Base-by-base conservation (phyloP, 2,888 invertebrate genomes). In the Timema cristinae region DNA sequence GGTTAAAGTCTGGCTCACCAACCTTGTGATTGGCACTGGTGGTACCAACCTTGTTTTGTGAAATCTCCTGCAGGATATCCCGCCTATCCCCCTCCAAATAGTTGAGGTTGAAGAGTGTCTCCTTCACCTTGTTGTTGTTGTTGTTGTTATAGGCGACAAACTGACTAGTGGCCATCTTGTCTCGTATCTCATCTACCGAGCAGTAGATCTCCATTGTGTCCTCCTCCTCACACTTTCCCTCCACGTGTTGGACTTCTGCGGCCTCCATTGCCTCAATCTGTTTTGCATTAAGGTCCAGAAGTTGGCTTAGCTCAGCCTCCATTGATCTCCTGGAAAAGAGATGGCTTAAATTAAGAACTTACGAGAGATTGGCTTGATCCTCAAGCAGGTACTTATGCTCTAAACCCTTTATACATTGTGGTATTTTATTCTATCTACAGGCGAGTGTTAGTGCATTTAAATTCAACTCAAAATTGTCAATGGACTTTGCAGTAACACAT, bases 151-250 rank as follows among this genome's bases (percentile, higher is more conserved):
- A 32, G 32, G 32, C 32, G 32, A 32, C 32, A 32, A 32, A 32
- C 32, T 32, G 32, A 32, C 32, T 32, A 32, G 32, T 32, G 32
- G 32, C 32, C 32, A 32, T 32, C 32, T 32, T 32, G 32, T 32
- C 32, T 32, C 32, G 32, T 32, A 89, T 80, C 78, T 89, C 89
- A 77, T 89, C 89, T 66, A 88, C 89, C 0, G 89, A 87, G 81
- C 89, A 89, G 80, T 90, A 90, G 73, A 90, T 87, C 78, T 89
- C 88, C 76, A 88, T 81, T 50, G 85, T 85, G 74, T 88, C 87
- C 79, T 87, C 86, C 72, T 87, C 80, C 72, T 85, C 83, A 70
- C 77, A 69, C 69, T 78, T 78, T 32, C 69, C 70, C 66, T 75
- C 71, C 54, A 75, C 73, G 2, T 71, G 68, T 16, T 75, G 71